These are phyloP conservation scores for Acronicta psi DNA, from an alignment of 2,888 invertebrate genomes.

Conservation along the genomic window DNA sequence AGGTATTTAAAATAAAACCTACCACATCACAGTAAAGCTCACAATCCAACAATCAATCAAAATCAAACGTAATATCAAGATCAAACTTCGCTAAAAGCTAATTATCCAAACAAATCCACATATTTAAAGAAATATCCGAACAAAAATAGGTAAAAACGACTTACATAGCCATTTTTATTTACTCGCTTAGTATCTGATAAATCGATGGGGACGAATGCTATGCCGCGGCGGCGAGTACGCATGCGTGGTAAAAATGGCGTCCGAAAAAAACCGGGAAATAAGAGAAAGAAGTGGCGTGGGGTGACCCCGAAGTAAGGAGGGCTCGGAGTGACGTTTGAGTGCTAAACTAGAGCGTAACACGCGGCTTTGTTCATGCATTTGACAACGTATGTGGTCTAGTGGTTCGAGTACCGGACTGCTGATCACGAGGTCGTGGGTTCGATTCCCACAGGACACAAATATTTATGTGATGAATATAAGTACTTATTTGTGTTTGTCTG, in stretches of 20 bases:
- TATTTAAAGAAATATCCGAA: conserved; percentile 62
- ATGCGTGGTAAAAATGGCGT: conserved; percentile 86
- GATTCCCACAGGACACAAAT: no score
- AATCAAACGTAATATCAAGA: neutral
- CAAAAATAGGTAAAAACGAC: conserved; percentile 61
- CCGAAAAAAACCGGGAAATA: conserved; percentile 85
- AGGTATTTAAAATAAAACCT: conserved; percentile 1
- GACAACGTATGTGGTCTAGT: no score
- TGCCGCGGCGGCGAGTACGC: conserved; percentile 69
- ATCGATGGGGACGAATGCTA: conserved; percentile 77
- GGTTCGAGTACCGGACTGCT: no score
- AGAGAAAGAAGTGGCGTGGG: conserved; percentile 83
- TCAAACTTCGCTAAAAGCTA: conserved; percentile 22
- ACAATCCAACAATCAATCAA: neutral
- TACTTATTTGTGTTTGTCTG: no score
- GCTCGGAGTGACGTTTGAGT: conserved; percentile 64
- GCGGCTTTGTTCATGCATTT: conserved; percentile 43
- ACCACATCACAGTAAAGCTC: neutral
- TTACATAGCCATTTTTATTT: conserved; percentile 74
- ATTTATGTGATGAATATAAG: no score
- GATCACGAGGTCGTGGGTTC: no score
- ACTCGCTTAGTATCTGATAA: conserved; percentile 73
- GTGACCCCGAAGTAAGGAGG: conserved; percentile 71
- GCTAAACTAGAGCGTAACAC: conserved; percentile 34
- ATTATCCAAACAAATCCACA: conserved; percentile 32